phyloP scores from a whole-genome alignment of 53 echinoderm and acorn worm species.

The Paelopatides confundens region DNA sequence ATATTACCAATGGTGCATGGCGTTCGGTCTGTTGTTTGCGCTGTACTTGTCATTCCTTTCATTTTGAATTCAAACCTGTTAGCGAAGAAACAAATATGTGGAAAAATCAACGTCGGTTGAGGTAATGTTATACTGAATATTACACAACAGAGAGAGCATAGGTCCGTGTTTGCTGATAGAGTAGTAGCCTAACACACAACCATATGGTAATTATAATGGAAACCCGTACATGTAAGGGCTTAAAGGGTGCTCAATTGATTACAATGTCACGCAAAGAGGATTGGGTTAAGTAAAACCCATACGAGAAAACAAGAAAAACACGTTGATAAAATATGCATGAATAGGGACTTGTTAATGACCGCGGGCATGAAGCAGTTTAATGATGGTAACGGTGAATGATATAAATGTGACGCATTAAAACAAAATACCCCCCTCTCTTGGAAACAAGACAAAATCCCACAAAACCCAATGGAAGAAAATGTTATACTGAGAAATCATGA shows the following conservation, averaged over 20 bases:
- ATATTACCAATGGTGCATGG: constrained; percentile 4
- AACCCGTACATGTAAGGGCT: neutral
- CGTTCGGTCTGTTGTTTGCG: neutral
- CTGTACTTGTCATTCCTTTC: neutral
- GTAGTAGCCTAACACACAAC: neutral
- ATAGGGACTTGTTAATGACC: neutral
- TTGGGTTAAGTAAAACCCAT: neutral
- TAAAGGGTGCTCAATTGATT: neutral
- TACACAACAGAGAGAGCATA: neutral
- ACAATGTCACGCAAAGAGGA: neutral
- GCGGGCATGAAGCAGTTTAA: too few species aligned
- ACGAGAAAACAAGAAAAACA: too few species aligned
- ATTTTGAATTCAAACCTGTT: neutral
- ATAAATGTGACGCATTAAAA: neutral
- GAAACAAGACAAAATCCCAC: too few species aligned
- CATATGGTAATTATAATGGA: neutral
- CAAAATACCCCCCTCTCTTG: too few species aligned
- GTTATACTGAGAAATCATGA: too few species aligned
- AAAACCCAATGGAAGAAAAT: too few species aligned
- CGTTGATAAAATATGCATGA: neutral
- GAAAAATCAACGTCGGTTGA: constrained; percentile 32
- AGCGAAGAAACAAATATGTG: neutral
- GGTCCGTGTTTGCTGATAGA: neutral
- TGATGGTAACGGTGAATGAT: too few species aligned
- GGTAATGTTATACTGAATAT: constrained; percentile 34